Percentiles rank a stretch among this genome's conserved stretches.
Evolutionary conservation across 2,888 invertebrate species (phyloP).

Genomic region (Cantharis rufa): DNA sequence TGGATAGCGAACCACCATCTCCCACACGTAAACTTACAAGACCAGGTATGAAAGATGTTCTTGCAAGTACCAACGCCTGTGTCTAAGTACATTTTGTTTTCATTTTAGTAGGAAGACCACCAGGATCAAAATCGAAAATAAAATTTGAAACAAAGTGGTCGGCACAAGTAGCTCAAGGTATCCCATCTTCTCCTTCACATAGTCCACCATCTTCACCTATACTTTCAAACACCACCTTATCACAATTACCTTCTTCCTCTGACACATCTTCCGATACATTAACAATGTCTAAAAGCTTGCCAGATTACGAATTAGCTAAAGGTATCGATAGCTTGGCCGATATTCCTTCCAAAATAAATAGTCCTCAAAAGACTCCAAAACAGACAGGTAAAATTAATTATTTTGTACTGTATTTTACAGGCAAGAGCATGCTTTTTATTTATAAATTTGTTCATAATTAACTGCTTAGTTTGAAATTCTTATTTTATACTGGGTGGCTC

Average conservation of each 20-base stretch:
- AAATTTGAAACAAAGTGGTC: conserved; percentile 50
- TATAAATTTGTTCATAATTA: background rate
- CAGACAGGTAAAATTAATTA: conserved; percentile 2
- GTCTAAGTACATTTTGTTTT: background rate
- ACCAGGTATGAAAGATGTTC: conserved; percentile 45
- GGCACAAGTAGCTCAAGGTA: conserved; percentile 51
- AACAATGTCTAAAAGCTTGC: background rate
- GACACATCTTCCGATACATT: conserved; percentile 10
- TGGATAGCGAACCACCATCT: conserved; percentile 59
- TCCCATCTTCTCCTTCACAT: conserved; percentile 35
- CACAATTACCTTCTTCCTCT: conserved; percentile 23
- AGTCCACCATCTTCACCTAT: conserved; percentile 38
- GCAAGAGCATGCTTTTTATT: background rate
- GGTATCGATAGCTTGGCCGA: background rate
- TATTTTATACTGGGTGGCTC: background rate
- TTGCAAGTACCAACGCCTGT: background rate
- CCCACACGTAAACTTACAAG: conserved; percentile 56
- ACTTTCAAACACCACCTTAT: conserved; percentile 13
- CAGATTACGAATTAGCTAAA: background rate
- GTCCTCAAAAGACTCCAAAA: background rate
- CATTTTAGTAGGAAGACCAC: conserved; percentile 59
- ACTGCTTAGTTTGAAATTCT: background rate
- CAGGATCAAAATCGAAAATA: conserved; percentile 49
- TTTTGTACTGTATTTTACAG: background rate
- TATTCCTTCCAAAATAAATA: background rate